phyloP scores from a whole-genome alignment of 1,140 invertebrate species.

The Drosophila sturtevanti region DNA sequence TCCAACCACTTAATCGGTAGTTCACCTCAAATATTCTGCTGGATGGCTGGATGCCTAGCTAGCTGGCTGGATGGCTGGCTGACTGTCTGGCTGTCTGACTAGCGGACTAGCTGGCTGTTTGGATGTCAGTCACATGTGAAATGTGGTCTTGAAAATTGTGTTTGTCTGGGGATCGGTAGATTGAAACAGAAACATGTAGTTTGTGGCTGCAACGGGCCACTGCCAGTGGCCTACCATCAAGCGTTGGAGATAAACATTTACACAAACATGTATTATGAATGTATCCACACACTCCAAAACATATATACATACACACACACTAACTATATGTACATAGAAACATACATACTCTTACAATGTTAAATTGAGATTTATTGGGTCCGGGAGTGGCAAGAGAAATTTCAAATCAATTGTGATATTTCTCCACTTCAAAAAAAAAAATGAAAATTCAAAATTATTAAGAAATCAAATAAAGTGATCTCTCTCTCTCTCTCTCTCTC shows the following conservation, averaged over 20 bases:
- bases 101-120: neutral
- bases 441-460: neutral
- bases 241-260: conserved; percentile 3
- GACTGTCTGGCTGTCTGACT: too few species aligned
- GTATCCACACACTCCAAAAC: conserved; percentile 5
- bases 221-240: conserved; percentile 35
- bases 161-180: conserved; percentile 5
- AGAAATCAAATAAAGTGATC: neutral
- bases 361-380: conserved; percentile 8
- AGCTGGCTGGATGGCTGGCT: neutral
- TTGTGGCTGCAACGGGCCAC: conserved; percentile 24
- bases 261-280: conserved; percentile 3
- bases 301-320: neutral
- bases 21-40: conserved; percentile 44
- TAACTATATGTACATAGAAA: neutral
- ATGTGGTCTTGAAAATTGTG: conserved; percentile 51
- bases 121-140: conserved; percentile 50
- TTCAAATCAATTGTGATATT: neutral
- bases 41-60: conserved; percentile 4
- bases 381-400: conserved; percentile 14
- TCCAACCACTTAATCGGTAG: conserved; percentile 51
- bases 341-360: neutral
- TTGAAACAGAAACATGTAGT: conserved; percentile 12
- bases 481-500: too few species aligned
- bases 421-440: neutral